phyloP scores from a whole-genome alignment of 1,140 invertebrate species.

The Heliothis virescens region DNA sequence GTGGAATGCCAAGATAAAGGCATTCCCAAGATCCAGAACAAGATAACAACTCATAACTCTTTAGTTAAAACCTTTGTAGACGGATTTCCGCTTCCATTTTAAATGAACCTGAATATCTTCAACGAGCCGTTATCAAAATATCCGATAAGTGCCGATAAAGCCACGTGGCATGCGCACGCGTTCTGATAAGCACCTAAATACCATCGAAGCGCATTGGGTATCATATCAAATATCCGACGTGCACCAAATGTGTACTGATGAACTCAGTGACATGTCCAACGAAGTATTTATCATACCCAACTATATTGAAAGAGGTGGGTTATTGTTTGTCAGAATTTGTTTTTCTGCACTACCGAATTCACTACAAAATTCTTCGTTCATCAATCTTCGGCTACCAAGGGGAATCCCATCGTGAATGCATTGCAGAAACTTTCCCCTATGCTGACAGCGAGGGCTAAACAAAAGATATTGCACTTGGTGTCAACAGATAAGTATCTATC shows the following conservation, averaged over 20 bases:
- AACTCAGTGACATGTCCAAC: too few species aligned
- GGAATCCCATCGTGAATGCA: too few species aligned
- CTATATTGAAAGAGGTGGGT: too few species aligned
- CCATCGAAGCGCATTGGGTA: background rate
- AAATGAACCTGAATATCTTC: background rate
- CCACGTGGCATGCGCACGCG: background rate
- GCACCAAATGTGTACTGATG: background rate
- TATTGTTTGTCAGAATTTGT: too few species aligned
- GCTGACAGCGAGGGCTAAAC: too few species aligned
- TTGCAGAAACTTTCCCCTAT: too few species aligned
- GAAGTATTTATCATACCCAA: too few species aligned
- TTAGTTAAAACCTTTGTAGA: background rate
- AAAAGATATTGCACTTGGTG: too few species aligned
- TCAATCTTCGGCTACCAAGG: too few species aligned
- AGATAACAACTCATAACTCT: background rate
- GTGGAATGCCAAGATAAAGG: background rate
- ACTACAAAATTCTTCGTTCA: too few species aligned
- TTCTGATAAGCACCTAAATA: slow-evolving; percentile 8
- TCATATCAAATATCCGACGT: background rate
- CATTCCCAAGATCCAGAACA: background rate
- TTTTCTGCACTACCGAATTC: too few species aligned
- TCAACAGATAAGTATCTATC: too few species aligned
- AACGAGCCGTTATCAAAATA: slow-evolving; percentile 15
- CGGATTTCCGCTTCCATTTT: background rate
- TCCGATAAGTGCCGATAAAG: slow-evolving; percentile 16